These are phyloP conservation scores for Aphelocoma californica DNA, from an alignment of 2,797 vertebrate species.

Conservation along the genomic window DNA sequence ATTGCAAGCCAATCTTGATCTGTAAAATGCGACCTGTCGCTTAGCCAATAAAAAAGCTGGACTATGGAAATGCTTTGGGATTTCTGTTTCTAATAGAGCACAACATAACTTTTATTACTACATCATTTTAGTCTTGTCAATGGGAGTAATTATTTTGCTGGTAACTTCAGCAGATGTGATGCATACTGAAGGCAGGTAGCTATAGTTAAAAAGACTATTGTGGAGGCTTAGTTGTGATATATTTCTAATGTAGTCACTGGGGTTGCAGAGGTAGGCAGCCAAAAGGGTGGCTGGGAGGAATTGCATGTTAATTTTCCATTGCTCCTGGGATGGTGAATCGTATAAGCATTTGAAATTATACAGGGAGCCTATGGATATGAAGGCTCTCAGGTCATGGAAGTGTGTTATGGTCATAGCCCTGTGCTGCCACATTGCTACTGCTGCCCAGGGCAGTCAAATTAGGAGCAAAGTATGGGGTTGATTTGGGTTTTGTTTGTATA, in stretches of 20 bases:
- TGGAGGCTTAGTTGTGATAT: not conserved
- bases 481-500: not conserved
- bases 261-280: not conserved
- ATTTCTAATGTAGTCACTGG: not conserved
- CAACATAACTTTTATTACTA: not conserved
- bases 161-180: not conserved
- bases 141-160: slow-evolving; percentile 14
- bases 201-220: not conserved
- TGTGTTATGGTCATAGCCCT: not conserved
- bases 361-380: not conserved
- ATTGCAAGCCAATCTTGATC: slow-evolving; percentile 23
- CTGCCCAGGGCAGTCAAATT: not conserved
- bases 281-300: not conserved
- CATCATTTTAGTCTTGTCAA: not conserved
- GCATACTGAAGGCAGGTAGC: not conserved
- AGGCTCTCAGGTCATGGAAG: not conserved
- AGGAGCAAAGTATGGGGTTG: not conserved
- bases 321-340: not conserved
- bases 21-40: slow-evolving; percentile 44
- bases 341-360: not conserved
- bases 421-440: not conserved
- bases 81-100: slow-evolving; percentile 46
- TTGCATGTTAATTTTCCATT: not conserved
- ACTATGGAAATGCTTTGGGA: not conserved
- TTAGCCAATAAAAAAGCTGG: slow-evolving; percentile 32